phyloP scores from a whole-genome alignment of 2,888 invertebrate genomes.

The Smittia sp. region DNA sequence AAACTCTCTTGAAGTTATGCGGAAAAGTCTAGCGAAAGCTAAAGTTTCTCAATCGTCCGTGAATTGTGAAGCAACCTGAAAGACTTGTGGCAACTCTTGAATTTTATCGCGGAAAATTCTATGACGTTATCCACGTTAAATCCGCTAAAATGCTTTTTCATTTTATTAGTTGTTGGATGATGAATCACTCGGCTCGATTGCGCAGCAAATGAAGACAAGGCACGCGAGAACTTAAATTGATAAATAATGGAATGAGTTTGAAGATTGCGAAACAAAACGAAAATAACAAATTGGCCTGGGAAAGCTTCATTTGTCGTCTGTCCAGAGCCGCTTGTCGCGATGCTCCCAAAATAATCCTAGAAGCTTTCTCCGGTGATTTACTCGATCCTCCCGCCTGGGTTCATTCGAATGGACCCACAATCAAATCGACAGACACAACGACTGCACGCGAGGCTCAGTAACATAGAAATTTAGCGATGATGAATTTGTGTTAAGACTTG shows the following conservation, averaged over 20 bases:
- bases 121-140: too few species aligned
- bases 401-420: neutral
- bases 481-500: neutral
- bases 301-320: neutral
- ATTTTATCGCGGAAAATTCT: too few species aligned
- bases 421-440: neutral
- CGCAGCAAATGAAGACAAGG: neutral
- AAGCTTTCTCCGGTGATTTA: neutral
- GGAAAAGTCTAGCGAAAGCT: too few species aligned
- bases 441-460: neutral
- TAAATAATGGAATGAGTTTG: neutral
- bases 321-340: neutral
- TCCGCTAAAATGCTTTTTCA: too few species aligned
- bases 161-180: too few species aligned
- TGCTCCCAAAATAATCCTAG: neutral
- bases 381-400: neutral
- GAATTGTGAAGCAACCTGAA: too few species aligned
- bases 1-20: too few species aligned
- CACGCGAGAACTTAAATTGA: neutral
- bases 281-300: neutral
- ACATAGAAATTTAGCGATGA: constrained; percentile 18
- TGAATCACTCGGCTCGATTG: too few species aligned
- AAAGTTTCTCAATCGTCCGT: too few species aligned
- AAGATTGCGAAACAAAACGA: neutral
- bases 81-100: too few species aligned